phyloP scores from a whole-genome alignment of 2,113 vertebrate species.

The Cercopithecus mona region DNA sequence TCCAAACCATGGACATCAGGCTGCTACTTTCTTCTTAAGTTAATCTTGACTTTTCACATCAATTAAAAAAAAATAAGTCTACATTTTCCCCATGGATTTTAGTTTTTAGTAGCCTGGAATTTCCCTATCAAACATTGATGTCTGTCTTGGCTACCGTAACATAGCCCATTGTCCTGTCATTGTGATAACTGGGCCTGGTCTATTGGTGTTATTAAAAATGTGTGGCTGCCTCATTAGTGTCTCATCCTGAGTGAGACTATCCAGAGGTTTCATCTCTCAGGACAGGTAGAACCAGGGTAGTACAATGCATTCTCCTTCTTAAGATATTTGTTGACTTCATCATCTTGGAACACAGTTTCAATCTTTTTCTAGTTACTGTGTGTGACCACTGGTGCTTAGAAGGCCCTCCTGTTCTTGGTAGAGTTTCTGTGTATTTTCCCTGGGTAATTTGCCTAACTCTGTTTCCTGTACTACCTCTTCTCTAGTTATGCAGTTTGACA shows the following conservation, averaged over 20 bases:
- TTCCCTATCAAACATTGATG: not conserved
- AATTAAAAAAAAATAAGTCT: not conserved
- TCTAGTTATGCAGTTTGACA: not conserved
- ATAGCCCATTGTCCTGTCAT: too few species aligned
- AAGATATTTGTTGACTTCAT: not conserved
- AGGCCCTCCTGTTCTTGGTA: not conserved
- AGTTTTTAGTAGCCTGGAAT: not conserved
- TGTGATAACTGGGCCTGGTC: not conserved
- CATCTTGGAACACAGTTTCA: not conserved
- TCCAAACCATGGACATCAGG: not conserved
- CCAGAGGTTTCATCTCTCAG: not conserved
- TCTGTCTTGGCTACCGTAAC: not conserved
- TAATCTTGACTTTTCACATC: not conserved
- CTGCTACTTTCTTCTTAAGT: not conserved
- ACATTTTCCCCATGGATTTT: not conserved
- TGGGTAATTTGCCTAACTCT: not conserved
- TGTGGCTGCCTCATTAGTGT: not conserved
- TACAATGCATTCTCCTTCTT: rapidly evolving
- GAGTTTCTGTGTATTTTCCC: not conserved
- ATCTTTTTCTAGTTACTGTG: not conserved
- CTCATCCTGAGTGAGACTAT: not conserved
- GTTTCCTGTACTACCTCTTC: not conserved
- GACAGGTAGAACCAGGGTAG: not conserved
- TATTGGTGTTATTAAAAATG: not conserved
- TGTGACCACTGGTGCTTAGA: not conserved